Base-by-base conservation (phyloP, 2,797 vertebrate species). In the Peromyscus melanophrys region DNA sequence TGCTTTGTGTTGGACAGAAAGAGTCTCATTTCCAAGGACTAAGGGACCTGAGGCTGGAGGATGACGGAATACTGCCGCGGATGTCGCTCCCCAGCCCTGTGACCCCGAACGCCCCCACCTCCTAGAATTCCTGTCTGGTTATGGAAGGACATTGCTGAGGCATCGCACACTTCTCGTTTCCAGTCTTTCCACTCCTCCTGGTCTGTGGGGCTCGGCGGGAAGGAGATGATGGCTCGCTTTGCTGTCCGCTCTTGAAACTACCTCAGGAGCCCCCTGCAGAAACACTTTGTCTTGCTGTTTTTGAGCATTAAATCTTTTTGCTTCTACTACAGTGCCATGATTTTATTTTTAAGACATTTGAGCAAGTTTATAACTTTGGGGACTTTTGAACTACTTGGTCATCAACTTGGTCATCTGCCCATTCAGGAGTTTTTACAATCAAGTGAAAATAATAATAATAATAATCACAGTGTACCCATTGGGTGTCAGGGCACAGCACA, bases 311-410 rank as follows among this genome's bases (percentile, higher is more conserved):
- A 96, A 96, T 87, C 46, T 92, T 93, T 96, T 92, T 92, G 83
- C 83, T 86, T 92, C 92, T 81, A 94, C 63, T 82, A n/a, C 59
- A 93, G 81, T 97, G 84, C 57, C 87, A 90, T 90, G 93, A 96
- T 93, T 98, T 98, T 97, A 96, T 97, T 97, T 97, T 90, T 94
- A 97, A 95, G 97, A 95, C 95, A 97, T 76, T 92, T 97, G 78
- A 94, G 71, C 90, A 94, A 67, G 84, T 94, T 90, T 97, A 92
- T 96, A 96, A 92, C 90, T 95, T 96, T 85, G 90, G 78, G 94
- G 94, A 89, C 91, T 94, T 96, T 89, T 93, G 81, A 96, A 96
- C 77, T 94, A 25, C 75, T 78, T 92, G 89, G 86, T 94, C 89
- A 94, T 96, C 76, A 57, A 80, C 92, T 90, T 59, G 49, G 57